Evolutionary conservation across 2,797 vertebrate species (phyloP), one percentile per base, ranked within the genome.

Genomic region (Aphelocoma californica): DNA sequence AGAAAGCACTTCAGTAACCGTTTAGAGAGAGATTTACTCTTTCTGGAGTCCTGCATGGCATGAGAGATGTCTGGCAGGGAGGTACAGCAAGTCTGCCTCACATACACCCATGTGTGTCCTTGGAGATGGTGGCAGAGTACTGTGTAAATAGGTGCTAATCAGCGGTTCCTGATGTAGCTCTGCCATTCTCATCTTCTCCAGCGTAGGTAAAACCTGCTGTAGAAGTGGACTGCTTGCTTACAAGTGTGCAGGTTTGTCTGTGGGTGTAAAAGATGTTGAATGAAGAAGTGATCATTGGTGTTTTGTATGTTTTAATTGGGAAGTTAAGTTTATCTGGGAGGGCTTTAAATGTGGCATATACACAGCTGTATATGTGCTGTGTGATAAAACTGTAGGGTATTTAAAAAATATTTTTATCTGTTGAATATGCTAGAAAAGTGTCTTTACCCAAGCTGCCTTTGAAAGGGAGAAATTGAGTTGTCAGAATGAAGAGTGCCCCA

Each of bases 151-250:
- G 25, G 25, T 69, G 13, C 45, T 69, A 11, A 38, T 65, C 14
- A 66, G 3, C 0, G 0, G 3, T 72, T 53, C 70, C 53, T 42
- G 24, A 14, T 57, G 34, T 40, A 54, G 23, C 44, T 91, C 40
- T 88, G 42, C 34, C 60, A 54, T 45, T 26, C 10, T 34, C 17
- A 6, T 45, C 58, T 73, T 80, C 60, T 78, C 61, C 31, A 29
- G 16, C 36, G 12, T 18, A 44, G 57, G 28, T 90, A 45, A 79
- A 86, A 79, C 31, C n/a, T 75, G 40, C 61, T 71, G 21, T 40
- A 31, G 45, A 60, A 45, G 21, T 8, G 26, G 42, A 23, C 29
- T 87, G 1, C 42, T 77, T 81, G 40, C 34, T 74, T 75, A 34
- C 7, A 23, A 13, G 18, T 7, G 17, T 47, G 42, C 28, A 45